Evolutionary conservation across 2,113 vertebrate species (phyloP).

Genomic region (Ptychochromis oligacanthus): DNA sequence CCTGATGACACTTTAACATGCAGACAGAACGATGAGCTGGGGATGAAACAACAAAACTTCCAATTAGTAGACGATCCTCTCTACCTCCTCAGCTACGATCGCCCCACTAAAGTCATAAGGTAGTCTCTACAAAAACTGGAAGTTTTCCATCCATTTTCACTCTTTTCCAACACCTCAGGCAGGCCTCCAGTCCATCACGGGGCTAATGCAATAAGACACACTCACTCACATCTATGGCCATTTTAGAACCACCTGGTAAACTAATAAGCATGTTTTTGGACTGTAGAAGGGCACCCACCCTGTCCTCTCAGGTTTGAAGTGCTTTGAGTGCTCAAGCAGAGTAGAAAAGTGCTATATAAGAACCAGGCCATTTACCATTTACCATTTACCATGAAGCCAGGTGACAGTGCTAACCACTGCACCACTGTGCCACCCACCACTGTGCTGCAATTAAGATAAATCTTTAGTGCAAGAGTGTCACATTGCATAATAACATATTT

Average conservation of each 20-base stretch:
- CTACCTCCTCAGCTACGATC: neutral
- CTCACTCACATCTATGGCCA: too few species aligned
- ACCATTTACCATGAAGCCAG: too few species aligned
- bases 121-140: neutral
- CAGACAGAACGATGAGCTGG: too few species aligned
- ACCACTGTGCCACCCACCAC: too few species aligned
- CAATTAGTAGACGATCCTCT: too few species aligned
- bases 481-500: conserved; percentile 4
- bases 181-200: neutral
- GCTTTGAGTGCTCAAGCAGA: too few species aligned
- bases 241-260: neutral
- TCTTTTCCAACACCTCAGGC: neutral
- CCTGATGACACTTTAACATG: too few species aligned
- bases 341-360: too few species aligned
- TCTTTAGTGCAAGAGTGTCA: neutral
- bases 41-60: too few species aligned
- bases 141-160: neutral
- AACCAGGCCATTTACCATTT: too few species aligned
- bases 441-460: neutral
- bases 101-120: rapidly evolving
- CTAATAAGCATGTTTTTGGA: neutral
- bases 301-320: too few species aligned
- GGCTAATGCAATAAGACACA: too few species aligned
- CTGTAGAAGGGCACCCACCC: neutral
- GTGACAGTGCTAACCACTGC: neutral